These are phyloP conservation scores for Onychomys torridus DNA, from an alignment of 2,797 vertebrate species.

Conservation along the genomic window DNA sequence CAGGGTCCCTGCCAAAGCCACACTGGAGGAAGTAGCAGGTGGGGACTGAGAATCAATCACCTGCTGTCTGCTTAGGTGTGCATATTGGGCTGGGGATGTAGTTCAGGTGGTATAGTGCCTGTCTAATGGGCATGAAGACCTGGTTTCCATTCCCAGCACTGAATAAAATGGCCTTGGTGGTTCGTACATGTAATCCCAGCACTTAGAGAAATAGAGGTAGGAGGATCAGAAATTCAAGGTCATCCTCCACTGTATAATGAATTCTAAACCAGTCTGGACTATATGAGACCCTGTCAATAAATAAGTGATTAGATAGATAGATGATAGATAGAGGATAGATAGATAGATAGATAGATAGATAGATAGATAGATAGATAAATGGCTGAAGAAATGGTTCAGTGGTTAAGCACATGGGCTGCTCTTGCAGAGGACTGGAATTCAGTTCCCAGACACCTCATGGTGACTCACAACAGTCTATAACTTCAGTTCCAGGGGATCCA, in stretches of 20 bases:
- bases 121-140: not conserved
- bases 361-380: not conserved
- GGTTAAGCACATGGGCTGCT: not conserved
- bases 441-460: not conserved
- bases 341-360: too few relatives aligned
- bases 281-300: not conserved
- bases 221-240: not conserved
- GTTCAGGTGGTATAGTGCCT: not conserved
- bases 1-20: not conserved
- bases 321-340: too few relatives aligned
- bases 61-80: not conserved
- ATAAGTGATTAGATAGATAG: too few relatives aligned
- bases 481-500: not conserved
- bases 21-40: not conserved
- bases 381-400: not conserved
- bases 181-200: not conserved
- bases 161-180: not conserved
- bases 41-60: not conserved
- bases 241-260: not conserved
- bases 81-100: too few relatives aligned
- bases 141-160: not conserved
- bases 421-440: not conserved
- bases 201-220: not conserved
- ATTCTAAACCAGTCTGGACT: not conserved
- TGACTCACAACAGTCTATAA: not conserved